Base-by-base conservation (phyloP, 2,113 vertebrate species). In the Addax nasomaculatus region DNA sequence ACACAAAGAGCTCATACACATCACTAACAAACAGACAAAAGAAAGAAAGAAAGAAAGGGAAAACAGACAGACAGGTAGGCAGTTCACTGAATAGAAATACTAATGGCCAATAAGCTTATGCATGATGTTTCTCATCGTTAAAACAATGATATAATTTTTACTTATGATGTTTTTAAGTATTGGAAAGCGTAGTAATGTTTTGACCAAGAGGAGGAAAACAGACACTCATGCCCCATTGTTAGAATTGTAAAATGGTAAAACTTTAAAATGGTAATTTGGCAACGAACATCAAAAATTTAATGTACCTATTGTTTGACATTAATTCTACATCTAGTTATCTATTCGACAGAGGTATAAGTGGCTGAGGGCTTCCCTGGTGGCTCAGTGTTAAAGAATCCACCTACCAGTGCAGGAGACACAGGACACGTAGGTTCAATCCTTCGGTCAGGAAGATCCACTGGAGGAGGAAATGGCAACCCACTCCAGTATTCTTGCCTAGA, bases 141-240 rank as follows among this genome's bases (percentile, higher is more conserved):
- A 81, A 79, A 19, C 23, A 36, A 39, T 51, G 55, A 80, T 29
- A n/a, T 39, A 51, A 5, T 78, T 49, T 89, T 85, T 84, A 85
- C 12, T 30, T 39, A 57, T 1, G 7, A 76, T 8, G 16, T 5
- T 62, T 27, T 86, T 45, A 92, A 89, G 55, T 85, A 73, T 10
- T 67, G 36, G 85, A 85, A 97, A 78, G 3, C 29, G 36, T 83
- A 92, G 13, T 79, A 93, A 23, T 78, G n/a, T 89, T 97, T 90
- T 95, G 79, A 60, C 55, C 51, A 88, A 39, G 3, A 33, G 45
- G 64, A 89, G 17, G 27, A 81, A 53, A 92, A 47, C 11, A 27
- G 67, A 70, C 81, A 86, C 10, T 47, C 15, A 78, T 51, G 97
- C 96, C 96, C 95, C 58, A 85, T 49, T 51, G 16, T 27, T 93